Conservation (phyloP, 2,113 vertebrate genomes). For the Lepus timidus region DNA sequence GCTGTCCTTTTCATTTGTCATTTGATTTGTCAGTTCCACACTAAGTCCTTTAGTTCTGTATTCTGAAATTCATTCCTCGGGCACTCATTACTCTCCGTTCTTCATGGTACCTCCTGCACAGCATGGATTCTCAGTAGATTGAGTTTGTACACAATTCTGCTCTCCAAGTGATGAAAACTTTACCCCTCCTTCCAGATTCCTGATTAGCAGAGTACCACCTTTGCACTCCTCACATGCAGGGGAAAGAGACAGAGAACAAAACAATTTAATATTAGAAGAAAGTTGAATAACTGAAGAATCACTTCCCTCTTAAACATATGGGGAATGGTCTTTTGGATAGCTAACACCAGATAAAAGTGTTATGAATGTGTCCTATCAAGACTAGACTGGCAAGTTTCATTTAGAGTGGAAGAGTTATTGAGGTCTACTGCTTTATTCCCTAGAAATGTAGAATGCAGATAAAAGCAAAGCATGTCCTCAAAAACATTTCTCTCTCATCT, state of each 20-base stretch:
- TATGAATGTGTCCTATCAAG: background rate
- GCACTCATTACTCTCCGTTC: background rate
- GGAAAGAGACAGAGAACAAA: background rate
- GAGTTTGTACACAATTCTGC: conserved; percentile 39
- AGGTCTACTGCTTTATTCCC: background rate
- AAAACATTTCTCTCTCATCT: background rate
- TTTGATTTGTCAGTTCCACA: conserved; percentile 35
- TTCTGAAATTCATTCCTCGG: background rate
- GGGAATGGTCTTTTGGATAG: background rate
- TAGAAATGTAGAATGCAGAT: background rate
- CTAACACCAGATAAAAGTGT: background rate
- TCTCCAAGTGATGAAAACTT: conserved; percentile 46
- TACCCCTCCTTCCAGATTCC: conserved; percentile 56
- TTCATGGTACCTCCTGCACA: conserved; percentile 23
- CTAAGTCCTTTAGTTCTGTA: conserved; percentile 44
- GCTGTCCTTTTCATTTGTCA: conserved; percentile 72
- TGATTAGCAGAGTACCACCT: conserved; percentile 45
- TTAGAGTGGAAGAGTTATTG: background rate
- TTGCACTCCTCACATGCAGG: background rate
- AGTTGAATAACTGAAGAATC: background rate
- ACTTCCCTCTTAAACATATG: background rate
- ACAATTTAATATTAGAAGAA: background rate
- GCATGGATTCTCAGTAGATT: background rate
- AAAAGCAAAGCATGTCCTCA: background rate
- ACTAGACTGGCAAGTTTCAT: background rate